phyloP scores from a whole-genome alignment of 1,140 invertebrate species.

The Spodoptera litura region DNA sequence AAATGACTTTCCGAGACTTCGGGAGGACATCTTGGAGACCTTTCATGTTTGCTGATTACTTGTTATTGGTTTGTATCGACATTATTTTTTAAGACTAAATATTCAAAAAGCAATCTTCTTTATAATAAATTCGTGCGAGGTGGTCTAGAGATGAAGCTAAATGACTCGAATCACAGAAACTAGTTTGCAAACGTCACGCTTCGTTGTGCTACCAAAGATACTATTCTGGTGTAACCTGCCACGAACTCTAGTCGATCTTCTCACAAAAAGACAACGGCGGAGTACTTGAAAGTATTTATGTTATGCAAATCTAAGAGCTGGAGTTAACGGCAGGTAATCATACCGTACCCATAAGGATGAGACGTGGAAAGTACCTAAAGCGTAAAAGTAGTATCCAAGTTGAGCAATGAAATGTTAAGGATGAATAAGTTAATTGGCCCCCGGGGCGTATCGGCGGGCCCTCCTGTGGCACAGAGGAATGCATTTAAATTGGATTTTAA shows the following conservation, averaged over 20 bases:
- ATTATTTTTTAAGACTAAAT: background rate
- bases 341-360: conserved; percentile 47
- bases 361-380: conserved; percentile 50
- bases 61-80: conserved; percentile 7
- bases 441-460: conserved; percentile 81
- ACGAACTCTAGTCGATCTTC: background rate
- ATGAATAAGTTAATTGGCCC: conserved; percentile 85
- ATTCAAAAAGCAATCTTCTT: background rate
- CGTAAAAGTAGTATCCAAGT: conserved; percentile 74
- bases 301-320: conserved; percentile 40
- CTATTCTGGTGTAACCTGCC: background rate
- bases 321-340: conserved; percentile 44
- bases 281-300: conserved; percentile 34
- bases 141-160: background rate
- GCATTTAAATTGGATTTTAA: conserved; percentile 86
- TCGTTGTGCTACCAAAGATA: too few species aligned
- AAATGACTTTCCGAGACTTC: conserved; percentile 72
- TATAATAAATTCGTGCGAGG: background rate
- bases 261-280: background rate
- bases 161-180: background rate
- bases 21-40: conserved; percentile 41
- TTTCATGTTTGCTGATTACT: conserved; percentile 19
- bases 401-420: conserved; percentile 84
- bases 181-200: too few species aligned
- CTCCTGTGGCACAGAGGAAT: conserved; percentile 84